Evolutionary conservation across 1,140 invertebrate species (phyloP).

Genomic region (Agrilus planipennis): DNA sequence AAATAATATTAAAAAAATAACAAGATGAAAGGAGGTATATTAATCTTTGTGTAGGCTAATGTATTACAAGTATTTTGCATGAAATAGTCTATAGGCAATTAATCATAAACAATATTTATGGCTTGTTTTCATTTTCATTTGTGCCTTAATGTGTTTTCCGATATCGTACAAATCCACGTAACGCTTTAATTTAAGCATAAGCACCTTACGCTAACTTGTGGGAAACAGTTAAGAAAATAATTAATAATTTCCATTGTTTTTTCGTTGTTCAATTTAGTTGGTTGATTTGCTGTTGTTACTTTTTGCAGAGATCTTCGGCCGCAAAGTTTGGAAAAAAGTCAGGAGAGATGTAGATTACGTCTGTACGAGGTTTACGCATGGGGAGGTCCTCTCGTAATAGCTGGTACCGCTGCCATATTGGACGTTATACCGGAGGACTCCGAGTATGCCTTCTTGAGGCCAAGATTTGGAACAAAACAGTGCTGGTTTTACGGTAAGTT

Average conservation of each 20-base stretch:
- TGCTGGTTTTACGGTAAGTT: slow-evolving; percentile 69
- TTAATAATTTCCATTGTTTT: not conserved
- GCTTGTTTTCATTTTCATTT: no score
- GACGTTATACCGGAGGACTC: slow-evolving; percentile 48
- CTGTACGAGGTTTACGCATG: slow-evolving; percentile 70
- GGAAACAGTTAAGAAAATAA: no score
- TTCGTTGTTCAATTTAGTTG: not conserved
- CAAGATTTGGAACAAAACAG: slow-evolving; percentile 57
- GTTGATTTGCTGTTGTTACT: slow-evolving; percentile 9
- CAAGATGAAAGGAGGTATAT: no score
- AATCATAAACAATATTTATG: no score
- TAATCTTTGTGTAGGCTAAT: no score
- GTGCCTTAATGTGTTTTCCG: no score
- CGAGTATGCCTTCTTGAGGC: slow-evolving; percentile 47
- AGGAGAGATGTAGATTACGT: slow-evolving; percentile 61
- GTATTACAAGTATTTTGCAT: no score
- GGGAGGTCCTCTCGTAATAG: slow-evolving; percentile 62
- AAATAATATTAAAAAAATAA: no score
- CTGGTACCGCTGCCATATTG: slow-evolving; percentile 53
- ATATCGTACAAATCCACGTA: no score
- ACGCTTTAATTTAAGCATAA: no score
- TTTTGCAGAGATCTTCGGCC: slow-evolving; percentile 65
- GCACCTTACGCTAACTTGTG: no score
- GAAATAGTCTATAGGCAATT: no score
- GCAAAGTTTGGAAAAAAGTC: slow-evolving; percentile 66